Percentiles rank a stretch among this genome's conserved stretches.
Evolutionary conservation across 1,140 invertebrate genomes (phyloP).

Genomic region (Drosophila pallidifrons): DNA sequence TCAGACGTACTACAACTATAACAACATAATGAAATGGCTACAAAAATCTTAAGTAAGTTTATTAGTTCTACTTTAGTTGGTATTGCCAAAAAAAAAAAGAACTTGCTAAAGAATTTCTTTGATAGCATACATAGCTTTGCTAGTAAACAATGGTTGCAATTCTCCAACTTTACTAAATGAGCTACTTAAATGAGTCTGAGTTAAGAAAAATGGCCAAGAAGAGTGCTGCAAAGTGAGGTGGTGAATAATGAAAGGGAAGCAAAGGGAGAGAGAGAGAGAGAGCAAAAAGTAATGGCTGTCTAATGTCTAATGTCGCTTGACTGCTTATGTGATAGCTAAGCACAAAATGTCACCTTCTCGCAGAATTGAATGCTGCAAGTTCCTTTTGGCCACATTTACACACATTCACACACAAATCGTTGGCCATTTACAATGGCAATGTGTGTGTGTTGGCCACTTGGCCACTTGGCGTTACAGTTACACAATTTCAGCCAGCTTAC

Average conservation of each 20-base stretch:
- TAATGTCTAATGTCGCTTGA: conserved; percentile 33
- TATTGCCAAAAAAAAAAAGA: too few relatives aligned
- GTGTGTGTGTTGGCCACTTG: conserved; percentile 5
- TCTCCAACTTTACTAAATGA: neutral
- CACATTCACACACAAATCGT: conserved; percentile 46
- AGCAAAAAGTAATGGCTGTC: neutral
- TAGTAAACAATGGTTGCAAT: too few relatives aligned
- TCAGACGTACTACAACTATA: too few relatives aligned
- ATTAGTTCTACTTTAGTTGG: too few relatives aligned
- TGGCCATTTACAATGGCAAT: conserved; percentile 46
- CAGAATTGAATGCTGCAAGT: neutral
- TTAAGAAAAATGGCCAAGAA: neutral
- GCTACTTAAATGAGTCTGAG: neutral
- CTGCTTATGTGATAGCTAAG: conserved; percentile 13
- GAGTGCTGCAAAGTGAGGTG: neutral
- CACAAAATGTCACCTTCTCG: conserved; percentile 10
- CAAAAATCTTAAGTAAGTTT: too few relatives aligned
- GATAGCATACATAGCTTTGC: too few relatives aligned
- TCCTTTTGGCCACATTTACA: conserved; percentile 8
- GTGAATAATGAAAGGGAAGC: neutral
- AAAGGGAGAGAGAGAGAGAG: neutral
- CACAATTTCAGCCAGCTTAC: conserved; percentile 32
- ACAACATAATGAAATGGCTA: too few relatives aligned
- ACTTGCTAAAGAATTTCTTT: too few relatives aligned
- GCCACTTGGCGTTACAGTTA: conserved; percentile 40